phyloP scores from a whole-genome alignment of 1,140 invertebrate species.

The Aphidius ervi region DNA sequence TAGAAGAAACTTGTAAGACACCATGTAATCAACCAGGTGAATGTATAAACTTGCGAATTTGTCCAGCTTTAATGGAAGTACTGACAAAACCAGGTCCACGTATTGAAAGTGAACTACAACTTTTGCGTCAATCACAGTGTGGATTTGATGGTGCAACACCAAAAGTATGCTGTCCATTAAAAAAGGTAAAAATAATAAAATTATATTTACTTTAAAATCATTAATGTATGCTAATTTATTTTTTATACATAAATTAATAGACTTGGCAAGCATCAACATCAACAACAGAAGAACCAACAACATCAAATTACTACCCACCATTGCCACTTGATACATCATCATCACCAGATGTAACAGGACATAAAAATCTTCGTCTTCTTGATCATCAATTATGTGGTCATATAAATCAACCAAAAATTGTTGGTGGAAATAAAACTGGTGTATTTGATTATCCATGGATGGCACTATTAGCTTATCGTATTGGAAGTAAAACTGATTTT shows the following conservation, averaged over 20 bases:
- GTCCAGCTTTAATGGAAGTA: conserved; percentile 34
- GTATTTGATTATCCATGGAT: conserved; percentile 66
- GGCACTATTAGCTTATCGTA: conserved; percentile 58
- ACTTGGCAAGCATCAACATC: not conserved
- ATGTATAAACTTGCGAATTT: conserved; percentile 39
- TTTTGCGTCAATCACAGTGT: conserved; percentile 49
- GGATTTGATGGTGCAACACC: conserved; percentile 53
- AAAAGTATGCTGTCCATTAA: conserved; percentile 54
- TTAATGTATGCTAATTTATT: conserved; percentile 8
- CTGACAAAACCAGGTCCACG: conserved; percentile 45
- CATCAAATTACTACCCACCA: not conserved
- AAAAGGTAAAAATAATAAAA: conserved; percentile 24
- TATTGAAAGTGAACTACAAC: conserved; percentile 30
- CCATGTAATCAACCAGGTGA: not conserved
- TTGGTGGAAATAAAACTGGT: conserved; percentile 56
- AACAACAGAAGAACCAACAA: not conserved
- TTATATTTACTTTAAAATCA: too few relatives aligned
- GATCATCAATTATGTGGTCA: conserved; percentile 44
- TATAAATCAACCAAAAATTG: conserved; percentile 47
- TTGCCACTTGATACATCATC: not conserved
- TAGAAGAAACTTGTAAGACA: not conserved
- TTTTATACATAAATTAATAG: not conserved
- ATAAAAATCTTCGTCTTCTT: conserved; percentile 56
- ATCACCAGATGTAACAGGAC: conserved; percentile 52
- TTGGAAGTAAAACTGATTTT: conserved; percentile 51